Evolutionary conservation across 2,113 vertebrate species (phyloP).

Genomic region (Geococcyx californianus): DNA sequence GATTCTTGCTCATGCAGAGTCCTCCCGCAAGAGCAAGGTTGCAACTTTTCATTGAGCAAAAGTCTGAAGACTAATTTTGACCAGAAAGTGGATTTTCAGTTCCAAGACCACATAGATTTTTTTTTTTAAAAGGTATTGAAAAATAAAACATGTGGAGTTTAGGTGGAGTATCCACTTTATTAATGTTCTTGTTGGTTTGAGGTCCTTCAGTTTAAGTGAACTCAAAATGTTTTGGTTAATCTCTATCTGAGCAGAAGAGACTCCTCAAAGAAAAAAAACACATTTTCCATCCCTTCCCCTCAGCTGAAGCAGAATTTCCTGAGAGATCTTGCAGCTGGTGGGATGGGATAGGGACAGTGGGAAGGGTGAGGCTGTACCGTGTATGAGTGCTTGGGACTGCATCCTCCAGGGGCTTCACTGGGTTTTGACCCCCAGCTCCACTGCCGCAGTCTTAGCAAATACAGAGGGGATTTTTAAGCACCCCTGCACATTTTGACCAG

Average conservation of each 20-base stretch:
- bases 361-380: background rate
- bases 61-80: background rate
- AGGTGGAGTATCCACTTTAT: background rate
- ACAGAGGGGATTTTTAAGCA: background rate
- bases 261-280: background rate
- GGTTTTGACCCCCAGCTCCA: fast-evolving
- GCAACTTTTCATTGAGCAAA: background rate
- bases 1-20: background rate
- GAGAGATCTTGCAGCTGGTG: background rate
- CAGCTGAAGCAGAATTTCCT: background rate
- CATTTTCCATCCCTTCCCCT: background rate
- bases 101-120: background rate
- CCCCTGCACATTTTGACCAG: background rate
- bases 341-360: background rate
- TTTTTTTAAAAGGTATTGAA: background rate
- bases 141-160: background rate
- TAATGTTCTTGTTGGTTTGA: background rate
- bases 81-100: background rate
- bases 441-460: background rate
- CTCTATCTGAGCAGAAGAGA: background rate
- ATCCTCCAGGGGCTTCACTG: fast-evolving
- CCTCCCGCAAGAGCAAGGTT: background rate
- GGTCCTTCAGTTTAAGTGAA: background rate
- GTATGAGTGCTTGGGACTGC: fast-evolving
- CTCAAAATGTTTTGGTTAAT: background rate